A percentile compares a stretch with the other conserved stretches of the same genome.
phyloP scores from a whole-genome alignment of 2,113 vertebrate genomes.

The Pteronura brasiliensis region DNA sequence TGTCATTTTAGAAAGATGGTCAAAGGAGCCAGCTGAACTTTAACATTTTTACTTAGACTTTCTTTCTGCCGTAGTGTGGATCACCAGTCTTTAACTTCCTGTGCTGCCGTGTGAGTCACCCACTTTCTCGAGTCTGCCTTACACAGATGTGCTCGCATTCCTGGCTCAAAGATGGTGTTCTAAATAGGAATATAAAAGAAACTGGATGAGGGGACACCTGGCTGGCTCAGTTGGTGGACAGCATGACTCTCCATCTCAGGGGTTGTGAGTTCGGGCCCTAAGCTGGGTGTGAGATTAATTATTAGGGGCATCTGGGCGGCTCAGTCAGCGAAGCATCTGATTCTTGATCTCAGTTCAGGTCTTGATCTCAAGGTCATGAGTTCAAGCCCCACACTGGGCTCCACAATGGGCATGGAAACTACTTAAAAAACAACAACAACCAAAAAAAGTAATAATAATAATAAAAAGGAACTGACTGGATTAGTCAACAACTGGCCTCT shows the following conservation, averaged over 20 bases:
- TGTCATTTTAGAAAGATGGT: not conserved
- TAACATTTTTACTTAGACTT: not conserved
- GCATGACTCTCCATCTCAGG: not conserved
- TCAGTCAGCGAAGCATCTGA: not conserved
- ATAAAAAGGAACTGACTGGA: not conserved
- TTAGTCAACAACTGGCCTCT: not conserved
- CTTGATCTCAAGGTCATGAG: not conserved
- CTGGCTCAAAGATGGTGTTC: not conserved
- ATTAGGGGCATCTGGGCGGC: not conserved
- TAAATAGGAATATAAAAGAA: not conserved
- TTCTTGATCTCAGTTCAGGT: not conserved
- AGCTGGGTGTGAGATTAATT: not conserved
- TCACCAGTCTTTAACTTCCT: not conserved
- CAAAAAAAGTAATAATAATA: no score
- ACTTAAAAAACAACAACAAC: not conserved
- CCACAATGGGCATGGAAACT: not conserved
- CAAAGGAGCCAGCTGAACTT: constrained; percentile 21
- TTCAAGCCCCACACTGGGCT: not conserved
- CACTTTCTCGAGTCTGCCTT: not conserved
- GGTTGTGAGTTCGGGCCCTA: not conserved
- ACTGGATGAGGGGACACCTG: not conserved
- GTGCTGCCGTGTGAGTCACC: not conserved
- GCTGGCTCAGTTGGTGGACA: not conserved
- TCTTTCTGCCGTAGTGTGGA: not conserved
- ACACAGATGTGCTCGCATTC: not conserved